Base-by-base conservation (phyloP, 2,113 vertebrate genomes). In the Stomatorhinus ivindoensis region DNA sequence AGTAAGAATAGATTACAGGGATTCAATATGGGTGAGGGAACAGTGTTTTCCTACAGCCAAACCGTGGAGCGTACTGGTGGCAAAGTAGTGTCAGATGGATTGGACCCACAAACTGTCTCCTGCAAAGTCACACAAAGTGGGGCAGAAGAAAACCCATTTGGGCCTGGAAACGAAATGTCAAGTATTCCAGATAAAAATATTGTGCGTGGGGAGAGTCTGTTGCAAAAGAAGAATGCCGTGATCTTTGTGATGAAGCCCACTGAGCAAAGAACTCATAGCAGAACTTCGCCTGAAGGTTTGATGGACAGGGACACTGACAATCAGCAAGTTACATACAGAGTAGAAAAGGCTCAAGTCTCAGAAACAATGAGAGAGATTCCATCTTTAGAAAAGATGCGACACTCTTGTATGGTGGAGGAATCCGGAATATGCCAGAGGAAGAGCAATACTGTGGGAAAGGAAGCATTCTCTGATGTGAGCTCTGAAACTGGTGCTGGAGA, bases 1-100 rank as follows among this genome's bases (percentile, higher is more conserved):
- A 95, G 93, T 91, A 95, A 95, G 89, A 93, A 91, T 86, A 94
- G 94, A 92, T 95, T 95, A 42, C 94, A 94, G 89, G 96, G 95
- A 91, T 88, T 95, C 88, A 95, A 95, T 90, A 88, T 96, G 82
- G 94, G 93, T 58, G 94, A 91, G 89, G 92, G 94, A 2, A 86
- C 90, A 0, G 94, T 95, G 55, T 94, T 94, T 51, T 90, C 93
- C 50, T 92, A 93, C 58, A 91, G 91, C 31, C 93, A 92, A 89
- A 93, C 91, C 89, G 91, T 88, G 15, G 93, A 94, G 0, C 88
- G 92, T 89, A 94, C 94, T 73, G 94, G 95, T 86, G 92, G 92
- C 0, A 92, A 94, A 31, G 93, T 87, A 61, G 90, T 90, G 35
- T 55, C 31, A 69, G 92, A 92, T 44, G 92, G 91, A 53, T 17